A percentile compares a stretch with the other conserved stretches of the same genome.
Conservation (phyloP, 2,797 vertebrate genomes). For the Pyrocephalus nanus region DNA sequence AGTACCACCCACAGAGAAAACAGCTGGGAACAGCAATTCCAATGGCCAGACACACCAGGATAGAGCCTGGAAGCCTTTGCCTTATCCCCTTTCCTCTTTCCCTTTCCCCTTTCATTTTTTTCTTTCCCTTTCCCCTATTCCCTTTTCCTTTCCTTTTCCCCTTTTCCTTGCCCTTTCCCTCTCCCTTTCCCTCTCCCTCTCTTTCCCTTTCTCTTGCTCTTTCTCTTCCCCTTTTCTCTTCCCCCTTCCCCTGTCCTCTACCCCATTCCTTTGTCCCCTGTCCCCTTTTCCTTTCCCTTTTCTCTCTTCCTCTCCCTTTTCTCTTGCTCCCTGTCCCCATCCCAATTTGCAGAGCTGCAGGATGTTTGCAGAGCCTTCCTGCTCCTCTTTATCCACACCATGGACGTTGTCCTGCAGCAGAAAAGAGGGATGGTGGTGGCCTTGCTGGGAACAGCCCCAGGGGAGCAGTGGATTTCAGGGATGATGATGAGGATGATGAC, state of each 20-base stretch:
- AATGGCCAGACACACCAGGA: not conserved
- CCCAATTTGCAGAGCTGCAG: not conserved
- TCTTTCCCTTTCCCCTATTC: not conserved
- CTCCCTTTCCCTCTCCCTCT: no score
- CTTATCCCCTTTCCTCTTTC: no score
- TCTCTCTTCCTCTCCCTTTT: not conserved
- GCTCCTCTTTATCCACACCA: not conserved
- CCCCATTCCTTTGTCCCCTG: no score
- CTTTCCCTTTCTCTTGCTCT: not conserved
- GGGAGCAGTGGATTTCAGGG: not conserved
- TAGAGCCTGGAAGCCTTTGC: not conserved
- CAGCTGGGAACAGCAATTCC: rapidly evolving
- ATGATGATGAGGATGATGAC: not conserved
- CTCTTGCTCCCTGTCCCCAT: not conserved
- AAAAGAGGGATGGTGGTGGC: rapidly evolving
- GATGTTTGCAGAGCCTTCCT: not conserved
- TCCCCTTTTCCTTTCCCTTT: not conserved
- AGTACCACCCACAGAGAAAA: not conserved
- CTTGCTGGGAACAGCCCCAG: not conserved
- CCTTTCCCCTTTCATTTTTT: not conserved
- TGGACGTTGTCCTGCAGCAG: not conserved
- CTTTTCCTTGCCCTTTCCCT: no score
- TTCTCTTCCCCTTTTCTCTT: no score
- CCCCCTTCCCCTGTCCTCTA: no score
- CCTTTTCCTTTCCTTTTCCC: not conserved